Evolutionary conservation across 2,113 vertebrate species (phyloP).

Genomic region (Lepisosteus oculatus): DNA sequence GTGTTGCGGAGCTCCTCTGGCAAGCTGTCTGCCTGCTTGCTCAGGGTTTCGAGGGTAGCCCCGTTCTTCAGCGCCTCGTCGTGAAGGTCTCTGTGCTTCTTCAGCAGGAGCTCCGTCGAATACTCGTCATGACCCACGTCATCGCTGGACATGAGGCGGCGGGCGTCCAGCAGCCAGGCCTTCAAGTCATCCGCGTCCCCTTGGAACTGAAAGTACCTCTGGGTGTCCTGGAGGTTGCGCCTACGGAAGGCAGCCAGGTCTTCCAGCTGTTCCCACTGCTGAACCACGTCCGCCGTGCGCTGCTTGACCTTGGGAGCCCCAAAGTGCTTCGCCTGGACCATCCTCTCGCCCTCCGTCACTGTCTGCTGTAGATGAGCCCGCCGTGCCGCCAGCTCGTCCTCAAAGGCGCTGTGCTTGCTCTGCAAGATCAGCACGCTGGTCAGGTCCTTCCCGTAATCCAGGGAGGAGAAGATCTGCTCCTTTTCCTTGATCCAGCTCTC

Average conservation of each 20-base stretch:
- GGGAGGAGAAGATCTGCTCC: constrained; percentile 88
- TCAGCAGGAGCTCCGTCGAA: constrained; percentile 76
- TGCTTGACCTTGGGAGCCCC: constrained; percentile 66
- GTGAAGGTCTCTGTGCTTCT: constrained; percentile 77
- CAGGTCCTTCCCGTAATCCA: constrained; percentile 92
- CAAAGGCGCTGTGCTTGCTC: constrained; percentile 86
- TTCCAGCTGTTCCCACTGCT: constrained; percentile 85
- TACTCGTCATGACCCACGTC: constrained; percentile 88
- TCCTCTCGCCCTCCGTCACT: constrained; percentile 67
- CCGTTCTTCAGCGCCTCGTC: constrained; percentile 73
- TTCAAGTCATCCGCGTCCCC: constrained; percentile 85
- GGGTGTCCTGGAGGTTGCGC: constrained; percentile 78
- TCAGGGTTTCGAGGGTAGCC: constrained; percentile 71
- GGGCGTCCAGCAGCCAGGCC: constrained; percentile 77
- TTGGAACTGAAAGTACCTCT: constrained; percentile 92
- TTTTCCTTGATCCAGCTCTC: constrained; percentile 95
- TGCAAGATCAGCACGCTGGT: constrained; percentile 83
- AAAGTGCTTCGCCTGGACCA: constrained; percentile 72
- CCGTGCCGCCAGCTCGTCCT: constrained; percentile 82
- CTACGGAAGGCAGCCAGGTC: constrained; percentile 83
- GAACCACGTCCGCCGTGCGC: constrained; percentile 64
- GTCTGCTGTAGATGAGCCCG: constrained; percentile 66
- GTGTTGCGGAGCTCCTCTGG: constrained; percentile 78
- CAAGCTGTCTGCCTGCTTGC: constrained; percentile 73
- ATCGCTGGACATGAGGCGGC: constrained; percentile 67